Conservation (phyloP, 2,888 invertebrate genomes). For the Parochlus steinenii region DNA sequence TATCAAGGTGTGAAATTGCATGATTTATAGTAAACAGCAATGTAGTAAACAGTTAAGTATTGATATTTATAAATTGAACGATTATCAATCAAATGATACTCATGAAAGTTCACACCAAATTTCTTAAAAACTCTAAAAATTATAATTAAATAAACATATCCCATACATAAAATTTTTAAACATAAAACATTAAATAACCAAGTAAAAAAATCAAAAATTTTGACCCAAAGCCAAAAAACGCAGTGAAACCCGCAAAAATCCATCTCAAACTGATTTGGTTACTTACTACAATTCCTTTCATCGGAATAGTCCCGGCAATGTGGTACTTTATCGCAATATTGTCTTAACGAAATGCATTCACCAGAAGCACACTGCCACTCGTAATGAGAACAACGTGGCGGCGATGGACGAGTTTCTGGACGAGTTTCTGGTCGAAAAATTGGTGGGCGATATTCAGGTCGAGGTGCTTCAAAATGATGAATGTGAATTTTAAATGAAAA, state of each 20-base stretch:
- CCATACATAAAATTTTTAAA: neutral
- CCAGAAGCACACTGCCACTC: constrained; percentile 29
- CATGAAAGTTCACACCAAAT: neutral
- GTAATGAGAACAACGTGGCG: constrained; percentile 19
- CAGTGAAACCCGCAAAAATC: too few species aligned
- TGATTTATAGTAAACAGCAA: constrained; percentile 1
- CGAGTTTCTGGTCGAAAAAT: neutral
- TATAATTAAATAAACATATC: too few species aligned
- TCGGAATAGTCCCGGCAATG: constrained; percentile 43
- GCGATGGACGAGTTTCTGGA: constrained; percentile 13
- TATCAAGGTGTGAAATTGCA: neutral
- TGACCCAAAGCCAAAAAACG: neutral
- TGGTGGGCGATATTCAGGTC: neutral
- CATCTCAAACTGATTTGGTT: too few species aligned
- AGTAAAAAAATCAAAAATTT: constrained; percentile 1
- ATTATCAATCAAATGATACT: neutral
- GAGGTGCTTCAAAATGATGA: neutral
- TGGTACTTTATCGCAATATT: constrained; percentile 33
- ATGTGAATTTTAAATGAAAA: neutral
- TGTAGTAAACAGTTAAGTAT: neutral
- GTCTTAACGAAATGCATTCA: constrained; percentile 22
- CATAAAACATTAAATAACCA: constrained; percentile 5
- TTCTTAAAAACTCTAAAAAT: neutral
- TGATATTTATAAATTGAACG: neutral
- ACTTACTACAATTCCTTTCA: constrained; percentile 37